phyloP scores from a whole-genome alignment of 2,888 invertebrate species.

The Itoplectis maculator region DNA sequence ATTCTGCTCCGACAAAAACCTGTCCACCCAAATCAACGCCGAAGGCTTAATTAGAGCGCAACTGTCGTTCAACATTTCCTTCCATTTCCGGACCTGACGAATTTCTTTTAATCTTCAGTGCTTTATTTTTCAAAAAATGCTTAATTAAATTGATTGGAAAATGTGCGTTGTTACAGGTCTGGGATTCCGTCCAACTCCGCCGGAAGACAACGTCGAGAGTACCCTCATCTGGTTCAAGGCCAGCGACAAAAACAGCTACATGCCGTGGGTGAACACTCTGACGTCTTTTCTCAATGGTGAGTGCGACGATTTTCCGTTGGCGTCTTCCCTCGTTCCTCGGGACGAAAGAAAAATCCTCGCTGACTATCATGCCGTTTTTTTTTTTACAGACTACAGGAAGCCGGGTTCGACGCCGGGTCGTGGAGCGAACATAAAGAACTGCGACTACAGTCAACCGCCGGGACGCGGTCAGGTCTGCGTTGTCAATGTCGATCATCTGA shows the following conservation, averaged over 20 bases:
- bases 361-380: constrained; percentile 44
- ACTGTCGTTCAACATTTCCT: too few species aligned
- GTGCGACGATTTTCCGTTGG: constrained; percentile 71
- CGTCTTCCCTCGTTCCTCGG: not conserved
- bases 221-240: constrained; percentile 98
- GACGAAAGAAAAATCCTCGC: not conserved
- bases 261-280: constrained; percentile 92
- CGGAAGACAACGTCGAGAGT: constrained; percentile 94
- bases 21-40: too few species aligned
- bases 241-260: constrained; percentile 90
- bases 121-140: not conserved
- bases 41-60: too few species aligned
- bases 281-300: constrained; percentile 92
- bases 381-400: constrained; percentile 89
- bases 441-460: constrained; percentile 90
- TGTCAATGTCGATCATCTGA: constrained; percentile 93
- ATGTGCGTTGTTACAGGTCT: constrained; percentile 87
- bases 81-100: too few species aligned
- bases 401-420: constrained; percentile 90
- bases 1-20: too few species aligned
- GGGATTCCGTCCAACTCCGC: constrained; percentile 97
- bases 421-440: constrained; percentile 91
- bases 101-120: too few species aligned
- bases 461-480: constrained; percentile 93
- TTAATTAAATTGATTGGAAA: too few species aligned